Percentiles rank a stretch among this genome's conserved stretches.
phyloP scores from a whole-genome alignment of 2,113 vertebrate genomes.

The Uria lomvia region DNA sequence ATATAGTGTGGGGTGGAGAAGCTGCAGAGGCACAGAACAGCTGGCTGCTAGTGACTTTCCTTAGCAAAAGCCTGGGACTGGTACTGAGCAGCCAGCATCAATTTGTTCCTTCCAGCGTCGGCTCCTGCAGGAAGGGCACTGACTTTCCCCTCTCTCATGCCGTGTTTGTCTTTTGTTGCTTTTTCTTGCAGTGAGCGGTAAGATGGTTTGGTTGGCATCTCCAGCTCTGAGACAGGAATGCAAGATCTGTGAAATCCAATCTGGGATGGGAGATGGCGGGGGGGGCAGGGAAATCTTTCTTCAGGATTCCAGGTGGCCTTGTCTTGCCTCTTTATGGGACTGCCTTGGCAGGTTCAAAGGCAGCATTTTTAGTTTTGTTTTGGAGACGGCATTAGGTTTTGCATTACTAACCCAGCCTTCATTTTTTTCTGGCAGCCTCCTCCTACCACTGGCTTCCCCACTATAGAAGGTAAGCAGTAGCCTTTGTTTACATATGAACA shows the following conservation, averaged over 20 bases:
- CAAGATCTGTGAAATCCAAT: not conserved
- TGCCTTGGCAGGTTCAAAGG: not conserved
- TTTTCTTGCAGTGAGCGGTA: not conserved
- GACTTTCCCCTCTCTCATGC: not conserved
- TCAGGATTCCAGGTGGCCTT: not conserved
- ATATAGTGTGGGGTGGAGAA: not conserved
- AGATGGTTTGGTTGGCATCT: not conserved
- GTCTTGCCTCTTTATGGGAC: not conserved
- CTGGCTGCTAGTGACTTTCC: not conserved
- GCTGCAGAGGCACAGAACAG: not conserved
- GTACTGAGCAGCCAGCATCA: not conserved
- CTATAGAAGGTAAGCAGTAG: conserved; percentile 84
- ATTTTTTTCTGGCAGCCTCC: conserved; percentile 74
- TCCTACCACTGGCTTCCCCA: conserved; percentile 74
- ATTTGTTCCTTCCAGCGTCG: not conserved
- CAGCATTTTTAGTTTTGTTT: not conserved
- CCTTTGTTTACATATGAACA: not conserved
- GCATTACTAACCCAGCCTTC: not conserved
- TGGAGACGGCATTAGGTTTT: not conserved
- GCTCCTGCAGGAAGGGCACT: not conserved
- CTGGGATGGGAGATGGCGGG: not conserved
- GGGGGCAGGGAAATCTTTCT: not conserved
- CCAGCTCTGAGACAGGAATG: not conserved
- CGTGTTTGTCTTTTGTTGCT: not conserved
- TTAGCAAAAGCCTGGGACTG: not conserved